These are phyloP conservation scores for Aporophyla nigra DNA, from an alignment of 2,888 invertebrate species.

Conservation along the genomic window DNA sequence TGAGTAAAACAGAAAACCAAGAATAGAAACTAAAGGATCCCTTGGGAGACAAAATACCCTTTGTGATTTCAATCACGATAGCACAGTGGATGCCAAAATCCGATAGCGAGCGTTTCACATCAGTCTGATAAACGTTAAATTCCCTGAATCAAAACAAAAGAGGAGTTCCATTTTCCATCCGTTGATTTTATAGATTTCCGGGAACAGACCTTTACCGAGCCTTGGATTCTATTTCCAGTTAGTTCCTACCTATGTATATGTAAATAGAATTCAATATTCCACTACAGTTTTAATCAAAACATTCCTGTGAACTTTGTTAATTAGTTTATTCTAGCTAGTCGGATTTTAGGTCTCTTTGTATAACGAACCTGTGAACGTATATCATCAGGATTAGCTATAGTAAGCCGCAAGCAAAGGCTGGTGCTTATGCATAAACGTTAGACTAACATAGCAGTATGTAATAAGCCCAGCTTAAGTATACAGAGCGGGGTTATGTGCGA, in stretches of 20 bases:
- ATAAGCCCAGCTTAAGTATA: constrained; percentile 47
- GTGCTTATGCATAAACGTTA: constrained; percentile 35
- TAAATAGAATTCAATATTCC: constrained; percentile 12
- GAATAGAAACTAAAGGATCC: constrained; percentile 12
- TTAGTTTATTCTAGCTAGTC: constrained; percentile 14
- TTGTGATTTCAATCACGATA: constrained; percentile 44
- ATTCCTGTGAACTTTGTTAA: constrained; percentile 19
- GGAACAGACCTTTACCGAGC: background rate
- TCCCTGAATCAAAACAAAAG: constrained; percentile 8
- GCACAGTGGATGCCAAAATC: constrained; percentile 27
- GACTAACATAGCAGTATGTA: constrained; percentile 29
- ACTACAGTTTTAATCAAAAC: constrained; percentile 6
- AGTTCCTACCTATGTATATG: background rate
- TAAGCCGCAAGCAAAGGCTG: constrained; percentile 37
- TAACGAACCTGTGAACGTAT: constrained; percentile 15
- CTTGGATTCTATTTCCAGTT: background rate
- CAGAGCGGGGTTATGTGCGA: constrained; percentile 2
- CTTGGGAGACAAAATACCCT: constrained; percentile 7
- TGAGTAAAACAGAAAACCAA: background rate
- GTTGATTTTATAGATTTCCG: background rate
- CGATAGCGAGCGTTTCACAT: constrained; percentile 27
- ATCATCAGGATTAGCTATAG: constrained; percentile 34
- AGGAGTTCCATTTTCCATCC: background rate
- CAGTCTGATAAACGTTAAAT: constrained; percentile 26
- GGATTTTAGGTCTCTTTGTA: constrained; percentile 13